Base-by-base conservation (phyloP, 1,140 invertebrate genomes). In the Euschistus heros region DNA sequence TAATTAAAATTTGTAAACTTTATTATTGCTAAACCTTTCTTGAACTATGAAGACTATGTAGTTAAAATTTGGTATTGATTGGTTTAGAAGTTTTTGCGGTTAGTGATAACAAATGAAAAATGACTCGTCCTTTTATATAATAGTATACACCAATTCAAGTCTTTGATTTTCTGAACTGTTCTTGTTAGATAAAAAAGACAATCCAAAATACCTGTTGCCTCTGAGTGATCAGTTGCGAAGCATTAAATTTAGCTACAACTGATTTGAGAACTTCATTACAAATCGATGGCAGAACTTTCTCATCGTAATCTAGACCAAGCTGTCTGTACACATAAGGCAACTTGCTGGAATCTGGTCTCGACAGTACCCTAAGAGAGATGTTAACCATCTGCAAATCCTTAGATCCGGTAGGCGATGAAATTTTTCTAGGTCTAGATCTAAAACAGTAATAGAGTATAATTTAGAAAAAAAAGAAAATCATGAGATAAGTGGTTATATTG, bases 361-460 rank as follows among this genome's bases (percentile, higher is more conserved):
- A 95, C 26, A 99, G 80, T 20, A 99, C 96, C 80, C 97, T 81
- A 50, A 99, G 78, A 6, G 94, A 94, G 75, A 99, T 99, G 72
- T 99, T 99, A 1, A 99, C 94, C 94, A 98, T 99, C 79, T 99
- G 97, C 70, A 99, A 85, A 81, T 99, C 96, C 81, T 99, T 98
- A 27, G 92, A 97, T 66, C 96, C 97, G 54, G 97, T 98, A 7
- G 96, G 95, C 10, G 96, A 98, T 5, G 93, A 90, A 71, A 99
- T 92, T 78, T 97, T 97, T 69, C 94, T 85, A 50, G 97, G 97
- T 70, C 92, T 82, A 13, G 94, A 92, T 66, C 80, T 81, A 72
- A 71, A 59, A 68, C 68, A 26, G 66, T 67, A 55, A 30, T 62
- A 26, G 24, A 59, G 15, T n/a, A 18, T n/a, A 27, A n/a, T 59